Percentiles rank a stretch among this genome's conserved stretches.
Evolutionary conservation across 2,113 vertebrate species (phyloP).

Genomic region (Mobula birostris): DNA sequence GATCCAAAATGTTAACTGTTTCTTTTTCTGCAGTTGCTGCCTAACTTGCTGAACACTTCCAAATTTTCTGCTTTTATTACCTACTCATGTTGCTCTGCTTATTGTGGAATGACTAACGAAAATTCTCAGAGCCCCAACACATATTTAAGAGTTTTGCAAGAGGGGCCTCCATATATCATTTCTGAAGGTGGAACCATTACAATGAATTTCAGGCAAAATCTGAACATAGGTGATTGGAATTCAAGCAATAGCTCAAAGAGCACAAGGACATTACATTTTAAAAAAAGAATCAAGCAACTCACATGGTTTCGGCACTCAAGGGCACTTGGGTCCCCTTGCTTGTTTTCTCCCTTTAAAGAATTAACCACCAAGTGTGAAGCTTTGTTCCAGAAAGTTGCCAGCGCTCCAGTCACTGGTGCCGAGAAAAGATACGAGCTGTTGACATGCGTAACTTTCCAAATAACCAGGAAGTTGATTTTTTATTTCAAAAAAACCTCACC

Average conservation of each 20-base stretch:
- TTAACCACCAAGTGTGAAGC: not conserved
- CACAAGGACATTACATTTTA: not conserved
- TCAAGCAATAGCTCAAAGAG: not conserved
- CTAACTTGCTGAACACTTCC: not conserved
- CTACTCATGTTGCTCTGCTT: not conserved
- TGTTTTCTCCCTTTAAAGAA: not conserved
- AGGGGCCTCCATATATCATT: not conserved
- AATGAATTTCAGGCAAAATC: not conserved
- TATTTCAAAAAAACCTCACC: not conserved
- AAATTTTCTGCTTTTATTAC: not conserved
- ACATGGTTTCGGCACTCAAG: not conserved
- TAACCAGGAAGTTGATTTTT: not conserved
- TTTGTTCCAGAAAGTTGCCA: not conserved
- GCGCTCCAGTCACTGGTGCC: not conserved
- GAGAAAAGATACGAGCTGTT: not conserved
- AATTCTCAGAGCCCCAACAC: not conserved
- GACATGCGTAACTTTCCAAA: not conserved
- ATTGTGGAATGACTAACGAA: not conserved
- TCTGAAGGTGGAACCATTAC: not conserved
- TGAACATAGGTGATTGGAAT: not conserved
- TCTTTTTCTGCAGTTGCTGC: too few relatives aligned
- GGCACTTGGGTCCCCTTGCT: not conserved
- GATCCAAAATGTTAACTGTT: too few relatives aligned
- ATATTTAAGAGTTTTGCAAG: not conserved
- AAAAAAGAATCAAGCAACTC: not conserved